Evolutionary conservation across 2,888 invertebrate genomes (phyloP), one percentile per base, ranked within the genome.

Genomic region (Lordiphosa andalusiaca): DNA sequence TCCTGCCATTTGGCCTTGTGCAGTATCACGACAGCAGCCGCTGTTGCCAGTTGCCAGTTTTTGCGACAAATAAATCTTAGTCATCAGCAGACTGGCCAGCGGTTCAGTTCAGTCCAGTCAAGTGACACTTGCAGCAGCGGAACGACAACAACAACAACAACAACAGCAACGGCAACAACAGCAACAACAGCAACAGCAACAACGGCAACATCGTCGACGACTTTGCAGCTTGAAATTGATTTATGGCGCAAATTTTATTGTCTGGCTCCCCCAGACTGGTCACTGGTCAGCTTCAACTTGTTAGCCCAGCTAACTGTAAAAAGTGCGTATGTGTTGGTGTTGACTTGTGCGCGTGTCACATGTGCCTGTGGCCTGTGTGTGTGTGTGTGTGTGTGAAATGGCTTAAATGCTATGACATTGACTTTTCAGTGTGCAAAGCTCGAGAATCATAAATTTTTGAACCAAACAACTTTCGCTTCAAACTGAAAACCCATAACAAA

Each of bases 11-110:
- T 82, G 86, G 78, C 81, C 84, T 86, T 77, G 86, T 86, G 85
- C 87, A 87, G 87, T 87, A 77, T 80, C 77, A 76, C 84, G 81
- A 80, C 86, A 87, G 85, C 87, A 88, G 88, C 84, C 87, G 88
- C 84, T 86, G 85, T 84, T 84, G 86, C 82, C 86, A 88, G 87
- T 88, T 69, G 84, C 76, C 75, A 76, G 77, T 60, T 44, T 44
- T 44, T 44, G 44, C 44, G 70, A 75, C 81, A 81, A 84, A 84
- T 84, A 85, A 85, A 84, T 84, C 85, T 84, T 85, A 81, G 77
- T 77, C 80, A 81, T 53, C 63, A 62, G 50, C 64, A 54, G 54
- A 52, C 58, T 58, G 59, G 60, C 51, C 73, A 71, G 64, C 56
- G 41, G 55, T 59, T 57, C 71, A 67, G 71, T 48, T 39, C 50